Base-by-base conservation (phyloP, 2,113 vertebrate genomes). In the Gallinago undulata region DNA sequence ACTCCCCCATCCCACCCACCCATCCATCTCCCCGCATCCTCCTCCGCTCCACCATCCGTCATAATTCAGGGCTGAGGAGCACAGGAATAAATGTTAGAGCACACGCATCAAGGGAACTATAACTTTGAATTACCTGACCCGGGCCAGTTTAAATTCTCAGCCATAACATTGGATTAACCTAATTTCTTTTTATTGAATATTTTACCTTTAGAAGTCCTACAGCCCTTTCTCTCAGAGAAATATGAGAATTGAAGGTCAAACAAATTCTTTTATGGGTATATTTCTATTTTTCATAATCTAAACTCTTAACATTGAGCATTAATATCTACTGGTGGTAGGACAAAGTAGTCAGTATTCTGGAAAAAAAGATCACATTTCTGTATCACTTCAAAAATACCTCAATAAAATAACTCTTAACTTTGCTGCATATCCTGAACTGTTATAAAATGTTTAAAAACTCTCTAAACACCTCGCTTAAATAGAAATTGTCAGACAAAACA, bases 81-180 rank as follows among this genome's bases (percentile, higher is more conserved):
- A 67, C 8, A 83, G 76, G 94, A 90, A 93, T 86, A 91, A 96
- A 78, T 39, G 86, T 84, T 92, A 87, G 78, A 95, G 93, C 84
- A 74, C 70, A 92, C 30, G 31, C 79, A 88, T 87, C 83, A 89
- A 90, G 95, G 95, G 96, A 97, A 89, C 92, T 43, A 81, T 90
- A 95, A 93, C 82, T 96, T 81, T 81, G 85, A 96, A 96, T 95
- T 97, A 94, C 82, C 90, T 96, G 89, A 95, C 95, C 83, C 50
- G 84, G 86, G 90, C 33, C 90, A 95, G 91, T 93, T 96, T 96
- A 94, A 95, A 95, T 96, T 96, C 87, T 94, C 91, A 96, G 95
- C 95, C 95, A 97, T 94, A 97, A 96, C 93, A 95, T 83, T 94
- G 94, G 95, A 97, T 97, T 97, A 97, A 97, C 93, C 89, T 96